Evolutionary conservation across 2,888 invertebrate species (phyloP), one percentile per base, ranked within the genome.

Genomic region (Pilophorus perplexus): DNA sequence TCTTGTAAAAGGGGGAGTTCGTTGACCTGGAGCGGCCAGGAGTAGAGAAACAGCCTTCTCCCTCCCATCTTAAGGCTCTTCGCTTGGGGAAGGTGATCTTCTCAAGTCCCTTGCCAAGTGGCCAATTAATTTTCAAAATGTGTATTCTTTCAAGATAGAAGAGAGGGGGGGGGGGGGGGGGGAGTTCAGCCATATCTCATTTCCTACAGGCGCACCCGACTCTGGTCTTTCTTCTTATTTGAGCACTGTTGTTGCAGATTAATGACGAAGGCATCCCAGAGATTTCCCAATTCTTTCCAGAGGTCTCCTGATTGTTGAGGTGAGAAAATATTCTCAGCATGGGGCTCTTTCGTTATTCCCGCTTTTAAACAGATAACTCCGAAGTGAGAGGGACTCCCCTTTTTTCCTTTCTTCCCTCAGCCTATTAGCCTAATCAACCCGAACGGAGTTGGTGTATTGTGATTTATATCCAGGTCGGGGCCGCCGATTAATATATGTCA

Each of bases 1-100:
- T 65, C 65, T 65, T 54, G 65, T 65, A 65, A 65, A 65, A 54
- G 65, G 38, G 18, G 55, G 65, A 40, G 59, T 59, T 59, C 59
- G 59, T 44, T 59, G 59, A 59, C 59, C 59, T 59, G 42, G 22
- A 22, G 38, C 44, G 40, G 42, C 42, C 59, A 44, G n/a, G n/a
- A n/a, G n/a, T n/a, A 22, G 59, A 59, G 59, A 27, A 42, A 59
- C 59, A 25, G 44, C 59, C 40, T 59, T 40, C 59, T 20, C 40
- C 44, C 25, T 44, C 40, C 37, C 38, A n/a, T 22, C 59, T 22
- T 18, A n/a, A 12, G 12, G 10, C 25, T 42, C 25, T 25, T 44
- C 25, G 40, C 16, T 14, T 59, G 20, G 23, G 12, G 25, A 20
- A 25, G 46, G 46, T 46, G n/a, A 20, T 20, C 46, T 10, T 2